Evolutionary conservation across 1,140 invertebrate species (phyloP), one percentile per base, ranked within the genome.

Genomic region (Leucophenga varia): DNA sequence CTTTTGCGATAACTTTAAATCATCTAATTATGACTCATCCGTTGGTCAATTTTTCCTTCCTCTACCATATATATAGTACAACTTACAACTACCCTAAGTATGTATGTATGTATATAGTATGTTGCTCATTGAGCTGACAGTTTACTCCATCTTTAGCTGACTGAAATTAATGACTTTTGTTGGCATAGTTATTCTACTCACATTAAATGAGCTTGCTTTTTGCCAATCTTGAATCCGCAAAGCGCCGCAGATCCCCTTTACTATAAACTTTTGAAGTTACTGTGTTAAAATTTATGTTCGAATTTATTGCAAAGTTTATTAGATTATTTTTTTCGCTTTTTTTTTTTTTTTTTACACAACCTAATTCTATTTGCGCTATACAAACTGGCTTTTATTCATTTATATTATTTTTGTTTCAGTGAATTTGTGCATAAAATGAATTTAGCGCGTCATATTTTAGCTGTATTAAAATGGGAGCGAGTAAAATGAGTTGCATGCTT

Each of bases 1-100:
- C 64, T 68, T 68, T 69, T 54, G 59, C 65, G 61, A 70, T 70
- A 70, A 70, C 61, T 60, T 65, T 70, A 70, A 70, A 70, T 70
- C 67, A 70, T 71, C 65, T 70, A 70, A 70, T 70, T 70, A 70
- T 70, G 59, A 63, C 52, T 55, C 56, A 36, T 30, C 22, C 8
- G 3, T 36, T n/a, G 19, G 9, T 10, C 16, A 28, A 9, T 20
- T 30, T 16, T 30, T 12, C 18, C 31, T 22, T 48, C 55, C 19
- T 17, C 13, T 30, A 31, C 55, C 22, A 10, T 25, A 25, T 10
- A 25, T 25, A n/a, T n/a, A n/a, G n/a, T n/a, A n/a, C n/a, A n/a
- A n/a, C n/a, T n/a, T n/a, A n/a, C n/a, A n/a, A n/a, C n/a, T n/a
- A n/a, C n/a, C n/a, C n/a, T n/a, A n/a, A n/a, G n/a, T n/a, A n/a